Evolutionary conservation across 2,113 vertebrate species (phyloP).

Genomic region (Aleadryas rufinucha): DNA sequence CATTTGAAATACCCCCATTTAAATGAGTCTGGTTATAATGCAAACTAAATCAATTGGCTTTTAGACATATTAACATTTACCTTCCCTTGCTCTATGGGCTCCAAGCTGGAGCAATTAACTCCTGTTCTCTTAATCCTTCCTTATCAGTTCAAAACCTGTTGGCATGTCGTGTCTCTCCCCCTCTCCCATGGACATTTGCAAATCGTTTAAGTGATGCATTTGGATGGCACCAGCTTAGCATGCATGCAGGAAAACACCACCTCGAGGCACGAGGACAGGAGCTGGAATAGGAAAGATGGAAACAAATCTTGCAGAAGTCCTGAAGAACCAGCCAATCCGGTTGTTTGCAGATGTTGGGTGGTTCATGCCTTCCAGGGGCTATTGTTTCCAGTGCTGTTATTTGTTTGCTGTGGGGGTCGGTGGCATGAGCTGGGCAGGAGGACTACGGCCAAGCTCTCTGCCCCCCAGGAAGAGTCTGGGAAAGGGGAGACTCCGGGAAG

Average conservation of each 20-base stretch:
- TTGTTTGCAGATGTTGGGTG: conserved; percentile 44
- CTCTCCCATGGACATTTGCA: not conserved
- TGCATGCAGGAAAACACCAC: not conserved
- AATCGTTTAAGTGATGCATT: not conserved
- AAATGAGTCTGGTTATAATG: conserved; percentile 14
- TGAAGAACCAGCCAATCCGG: not conserved
- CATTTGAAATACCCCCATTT: conserved; percentile 26
- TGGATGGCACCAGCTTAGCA: not conserved
- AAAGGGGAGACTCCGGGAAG: not conserved
- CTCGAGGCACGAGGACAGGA: not conserved
- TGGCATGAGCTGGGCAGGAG: not conserved
- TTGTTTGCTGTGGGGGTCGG: not conserved
- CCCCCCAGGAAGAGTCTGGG: not conserved
- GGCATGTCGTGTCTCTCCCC: not conserved
- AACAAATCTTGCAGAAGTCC: conserved; percentile 24
- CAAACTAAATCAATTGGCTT: conserved; percentile 37
- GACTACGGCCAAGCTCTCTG: not conserved
- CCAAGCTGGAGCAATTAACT: not conserved
- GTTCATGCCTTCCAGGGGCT: conserved; percentile 24
- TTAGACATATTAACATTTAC: conserved; percentile 23
- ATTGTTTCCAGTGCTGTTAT: not conserved
- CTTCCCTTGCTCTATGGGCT: not conserved
- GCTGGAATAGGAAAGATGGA: not conserved
- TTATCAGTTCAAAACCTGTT: not conserved
- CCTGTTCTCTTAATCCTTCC: not conserved